Base-by-base conservation (phyloP, 1,140 invertebrate genomes). In the Drosophila tsacasi region DNA sequence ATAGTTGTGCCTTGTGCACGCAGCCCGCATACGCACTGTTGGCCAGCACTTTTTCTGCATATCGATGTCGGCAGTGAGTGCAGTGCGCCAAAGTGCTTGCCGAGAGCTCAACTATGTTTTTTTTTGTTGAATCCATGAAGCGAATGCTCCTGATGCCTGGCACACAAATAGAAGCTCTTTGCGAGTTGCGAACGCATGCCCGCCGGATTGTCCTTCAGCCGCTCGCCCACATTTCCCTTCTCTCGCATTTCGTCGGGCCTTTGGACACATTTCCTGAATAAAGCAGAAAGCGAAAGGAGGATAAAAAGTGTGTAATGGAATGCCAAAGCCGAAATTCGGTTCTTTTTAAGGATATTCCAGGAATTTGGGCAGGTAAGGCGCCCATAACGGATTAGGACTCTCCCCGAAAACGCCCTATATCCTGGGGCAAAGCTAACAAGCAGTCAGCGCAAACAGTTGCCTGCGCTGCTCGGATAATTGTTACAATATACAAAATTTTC, bases 401-500 rank as follows among this genome's bases (percentile, higher is more conserved):
- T 8, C 21, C 39, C 54, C 27, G 2, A n/a, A 59, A 44, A 30
- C 17, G n/a, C 7, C 19, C 13, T 17, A 17, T 44, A 32, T 65
- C 37, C 63, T 35, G 25, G 62, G 25, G 63, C 46, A n/a, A 25
- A 57, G 21, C 21, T 25, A 25, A 13, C n/a, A 54, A 47, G 54
- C 44, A 47, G 35, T 42, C 50, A 61, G 71, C 19, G 55, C 55
- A 74, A 73, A 74, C 71, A 74, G 71, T 73, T 61, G n/a, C 68
- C 44, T 47, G 23, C 54, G 61, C 40, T 75, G 73, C 40, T 62
- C 62, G 78, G 67, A 90, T 90, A 89, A 90, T 89, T 89, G 85
- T 82, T 69, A 90, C 85, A 85, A 90, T 73, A 85, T 69, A 85
- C 81, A 85, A 79, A 83, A 79, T 82, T 79, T 79, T 78, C 71